Evolutionary conservation across 2,113 vertebrate genomes (phyloP), one percentile per base, ranked within the genome.

Genomic region (Rhinichthys klamathensis): DNA sequence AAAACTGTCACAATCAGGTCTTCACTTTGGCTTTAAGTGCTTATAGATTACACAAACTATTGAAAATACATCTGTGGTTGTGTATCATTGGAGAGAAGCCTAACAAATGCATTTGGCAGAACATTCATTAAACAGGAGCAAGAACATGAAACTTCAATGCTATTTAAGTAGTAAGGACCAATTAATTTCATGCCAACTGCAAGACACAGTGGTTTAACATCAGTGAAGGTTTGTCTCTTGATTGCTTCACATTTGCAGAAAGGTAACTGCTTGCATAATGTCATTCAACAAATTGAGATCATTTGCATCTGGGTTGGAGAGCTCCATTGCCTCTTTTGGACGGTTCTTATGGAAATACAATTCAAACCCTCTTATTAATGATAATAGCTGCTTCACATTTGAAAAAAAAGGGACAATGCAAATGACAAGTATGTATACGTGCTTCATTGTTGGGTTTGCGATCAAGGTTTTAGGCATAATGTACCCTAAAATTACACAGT

Each of bases 141-240:
- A 10, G 32, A 90, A 80, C 84, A 82, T 67, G 87, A 51, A 92
- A 92, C 93, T 94, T 84, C 49, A 61, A 12, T 27, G 30, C 63
- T 32, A 51, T 80, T 73, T 73, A 73, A n/a, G 12, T 23, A n/a
- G 12, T 23, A 54, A 60, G n/a, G 32, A 38, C 10, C 81, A 80
- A 49, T 58, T 86, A 1, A 78, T n/a, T 61, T 63, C 2, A 3
- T 30, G 32, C 35, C 84, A 60, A 80, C 9, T 80, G 9, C 65
- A 10, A 56, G 13, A 70, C 49, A 56, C 81, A 83, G 6, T 67
- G 32, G 32, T 84, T 76, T 58, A 85, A 27, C 32, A 27, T 70
- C 63, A 70, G 1, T 70, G 16, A 56, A 58, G 44, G 58, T 76
- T 86, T 84, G 35, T 54, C 67, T 25, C 65, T 67, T 61, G 18